These are phyloP conservation scores for Anser brachyrhynchus DNA, from an alignment of 2,113 vertebrate species.

Conservation along the genomic window DNA sequence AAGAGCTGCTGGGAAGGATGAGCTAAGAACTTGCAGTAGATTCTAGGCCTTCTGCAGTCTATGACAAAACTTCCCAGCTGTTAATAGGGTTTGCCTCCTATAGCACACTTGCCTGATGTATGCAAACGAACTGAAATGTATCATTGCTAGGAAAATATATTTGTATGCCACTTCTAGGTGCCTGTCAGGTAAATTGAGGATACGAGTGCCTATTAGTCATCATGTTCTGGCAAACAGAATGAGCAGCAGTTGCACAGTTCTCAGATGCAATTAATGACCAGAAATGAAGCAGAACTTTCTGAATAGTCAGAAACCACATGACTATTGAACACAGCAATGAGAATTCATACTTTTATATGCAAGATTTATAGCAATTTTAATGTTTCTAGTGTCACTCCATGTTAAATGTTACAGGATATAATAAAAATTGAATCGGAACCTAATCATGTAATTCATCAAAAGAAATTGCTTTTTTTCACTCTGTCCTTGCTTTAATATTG, in stretches of 20 bases:
- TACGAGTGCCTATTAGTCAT: neutral
- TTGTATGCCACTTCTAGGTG: neutral
- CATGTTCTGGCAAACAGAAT: neutral
- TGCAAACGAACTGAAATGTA: neutral
- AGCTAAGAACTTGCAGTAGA: neutral
- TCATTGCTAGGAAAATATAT: neutral
- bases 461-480: slow-evolving; percentile 35
- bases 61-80: neutral
- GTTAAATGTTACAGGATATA: neutral
- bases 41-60: neutral
- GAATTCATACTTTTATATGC: neutral
- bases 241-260: neutral
- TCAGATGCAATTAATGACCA: slow-evolving; percentile 24
- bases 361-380: neutral
- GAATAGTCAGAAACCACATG: neutral
- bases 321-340: neutral
- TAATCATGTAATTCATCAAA: slow-evolving; percentile 5
- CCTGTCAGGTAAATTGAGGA: neutral
- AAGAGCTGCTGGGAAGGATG: neutral
- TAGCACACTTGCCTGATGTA: neutral
- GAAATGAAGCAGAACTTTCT: slow-evolving; percentile 41
- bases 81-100: neutral
- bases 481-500: neutral
- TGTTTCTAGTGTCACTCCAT: neutral
- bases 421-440: neutral